A percentile compares a stretch with the other conserved stretches of the same genome.
Conservation (phyloP, 2,797 vertebrate species). For the Anguilla anguilla region DNA sequence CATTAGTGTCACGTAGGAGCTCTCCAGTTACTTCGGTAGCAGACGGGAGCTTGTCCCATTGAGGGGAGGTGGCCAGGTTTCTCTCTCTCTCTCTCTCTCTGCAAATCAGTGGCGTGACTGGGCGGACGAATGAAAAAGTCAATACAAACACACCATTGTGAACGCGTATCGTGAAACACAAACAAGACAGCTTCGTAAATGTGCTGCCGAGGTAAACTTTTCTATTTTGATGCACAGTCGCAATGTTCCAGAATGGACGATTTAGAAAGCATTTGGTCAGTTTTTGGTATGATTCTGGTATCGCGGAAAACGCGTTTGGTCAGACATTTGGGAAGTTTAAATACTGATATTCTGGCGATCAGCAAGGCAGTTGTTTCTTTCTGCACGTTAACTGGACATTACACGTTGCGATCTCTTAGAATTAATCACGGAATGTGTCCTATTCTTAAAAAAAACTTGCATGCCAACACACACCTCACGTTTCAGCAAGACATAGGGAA, state of each 20-base stretch:
- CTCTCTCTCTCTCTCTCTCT: not conserved
- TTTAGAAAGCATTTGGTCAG: not conserved
- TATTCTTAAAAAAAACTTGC: conserved; percentile 27
- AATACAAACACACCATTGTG: not conserved
- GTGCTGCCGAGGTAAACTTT: not conserved
- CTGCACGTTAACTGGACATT: not conserved
- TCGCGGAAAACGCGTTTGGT: not conserved
- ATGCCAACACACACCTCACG: not conserved
- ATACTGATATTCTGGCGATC: not conserved
- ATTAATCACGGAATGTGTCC: not conserved
- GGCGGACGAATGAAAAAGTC: not conserved
- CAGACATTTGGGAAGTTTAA: not conserved
- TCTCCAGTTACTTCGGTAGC: not conserved
- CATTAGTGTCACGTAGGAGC: not conserved
- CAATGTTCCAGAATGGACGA: not conserved
- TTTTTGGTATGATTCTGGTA: not conserved
- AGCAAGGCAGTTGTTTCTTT: not conserved
- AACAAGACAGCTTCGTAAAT: not conserved
- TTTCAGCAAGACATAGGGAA: conserved; percentile 25
- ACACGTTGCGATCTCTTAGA: not conserved
- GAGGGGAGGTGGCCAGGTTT: not conserved
- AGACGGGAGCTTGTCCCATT: too few species aligned
- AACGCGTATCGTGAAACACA: not conserved
- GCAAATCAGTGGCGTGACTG: not conserved
- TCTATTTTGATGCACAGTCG: not conserved